Percentiles rank a stretch among this genome's conserved stretches.
These are phyloP conservation scores for Ochropacha duplaris DNA, from an alignment of 2,888 invertebrate genomes.

Conservation along the genomic window DNA sequence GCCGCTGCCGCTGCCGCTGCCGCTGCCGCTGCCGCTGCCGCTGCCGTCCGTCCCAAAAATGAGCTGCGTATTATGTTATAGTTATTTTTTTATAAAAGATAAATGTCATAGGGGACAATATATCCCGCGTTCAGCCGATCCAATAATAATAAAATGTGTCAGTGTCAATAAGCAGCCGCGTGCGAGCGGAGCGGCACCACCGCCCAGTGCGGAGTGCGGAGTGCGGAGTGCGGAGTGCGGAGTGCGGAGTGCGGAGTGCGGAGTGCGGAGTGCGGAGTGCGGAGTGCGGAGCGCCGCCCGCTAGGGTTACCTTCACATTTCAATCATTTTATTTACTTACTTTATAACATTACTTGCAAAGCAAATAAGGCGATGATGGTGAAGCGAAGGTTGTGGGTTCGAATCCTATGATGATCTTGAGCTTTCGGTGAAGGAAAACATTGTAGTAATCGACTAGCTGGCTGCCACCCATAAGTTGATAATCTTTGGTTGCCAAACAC, in stretches of 20 bases:
- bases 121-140: constrained; percentile 6
- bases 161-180: constrained; percentile 35
- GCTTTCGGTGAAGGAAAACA: no score
- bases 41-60: not conserved
- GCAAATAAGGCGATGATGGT: no score
- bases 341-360: no score
- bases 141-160: constrained; percentile 49
- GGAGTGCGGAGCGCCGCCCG: constrained; percentile 5
- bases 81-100: constrained; percentile 2
- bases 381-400: no score
- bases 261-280: constrained; percentile 13
- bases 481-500: no score
- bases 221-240: constrained; percentile 13
- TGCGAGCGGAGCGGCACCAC: constrained; percentile 3
- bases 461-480: no score
- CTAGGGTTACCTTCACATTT: not conserved
- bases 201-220: constrained; percentile 4
- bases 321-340: not conserved
- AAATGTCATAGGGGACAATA: not conserved
- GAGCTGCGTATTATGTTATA: constrained; percentile 1
- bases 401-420: no score
- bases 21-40: not conserved
- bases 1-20: not conserved
- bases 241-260: constrained; percentile 3
- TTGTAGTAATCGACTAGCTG: no score